Evolutionary conservation across 1,140 invertebrate species (phyloP), one percentile per base, ranked within the genome.

Genomic region (Pseudoatta argentina): DNA sequence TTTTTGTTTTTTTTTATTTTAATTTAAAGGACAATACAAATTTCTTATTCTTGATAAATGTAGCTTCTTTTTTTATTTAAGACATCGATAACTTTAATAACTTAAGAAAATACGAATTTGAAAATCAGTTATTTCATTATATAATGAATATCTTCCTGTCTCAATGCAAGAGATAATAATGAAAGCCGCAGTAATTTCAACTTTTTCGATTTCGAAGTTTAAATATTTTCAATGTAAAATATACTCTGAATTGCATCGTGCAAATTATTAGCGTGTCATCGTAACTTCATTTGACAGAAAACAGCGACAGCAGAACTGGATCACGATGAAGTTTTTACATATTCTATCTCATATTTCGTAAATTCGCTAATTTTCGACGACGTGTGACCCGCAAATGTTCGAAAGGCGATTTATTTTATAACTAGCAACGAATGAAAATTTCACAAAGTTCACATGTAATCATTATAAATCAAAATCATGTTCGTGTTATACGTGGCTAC

Each of bases 221-320:
- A 82, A 82, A 82, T 82, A 72, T 82, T 59, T 34, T 14, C 18
- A n/a, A 48, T 18, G 5, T 82, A 44, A 72, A 82, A 82, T 16
- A 53, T 53, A 57, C 27, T 39, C 39, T 16, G 24, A 72, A 82
- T 73, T 59, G 67, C 34, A 48, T 82, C 69, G 71, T 82, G 53
- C 78, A 82, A 82, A 82, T 59, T 64, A 77, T 79, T 57, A 61
- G 57, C 18, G 27, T 73, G 12, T 82, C 71, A 73, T 82, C 16
- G 39, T 82, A 72, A 82, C 34, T 82, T 24, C 21, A 18, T 55
- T 55, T n/a, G 79, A 48, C 55, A 48, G 55, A 59, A 55, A 79
- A 24, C 63, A 69, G 63, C 66, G 34, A 48, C 66, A 72, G 53
- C 12, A 61, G 53, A 72, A 82, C 18, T 30, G 39, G n/a, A 59